Evolutionary conservation across 2,888 invertebrate genomes (phyloP).

Genomic region (Leptopilina syphax): DNA sequence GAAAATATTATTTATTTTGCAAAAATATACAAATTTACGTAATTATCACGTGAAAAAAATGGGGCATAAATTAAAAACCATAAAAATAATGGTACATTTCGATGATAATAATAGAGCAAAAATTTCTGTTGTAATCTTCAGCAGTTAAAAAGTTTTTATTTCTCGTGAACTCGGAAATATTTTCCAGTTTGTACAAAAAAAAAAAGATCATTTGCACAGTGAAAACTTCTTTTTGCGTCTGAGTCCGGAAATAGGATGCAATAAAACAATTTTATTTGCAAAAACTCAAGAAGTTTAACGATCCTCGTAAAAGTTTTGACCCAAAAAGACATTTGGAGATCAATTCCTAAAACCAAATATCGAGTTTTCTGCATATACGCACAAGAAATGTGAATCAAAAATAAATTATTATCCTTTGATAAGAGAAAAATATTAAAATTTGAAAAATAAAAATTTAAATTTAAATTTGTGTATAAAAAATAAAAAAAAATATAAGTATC

Average conservation of each 20-base stretch:
- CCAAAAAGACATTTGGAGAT: neutral
- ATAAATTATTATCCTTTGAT: too few relatives aligned
- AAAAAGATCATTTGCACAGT: neutral
- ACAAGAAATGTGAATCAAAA: too few relatives aligned
- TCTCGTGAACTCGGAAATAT: neutral
- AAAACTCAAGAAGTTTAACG: conserved; percentile 21
- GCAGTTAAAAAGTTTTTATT: neutral
- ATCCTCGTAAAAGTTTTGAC: conserved; percentile 5
- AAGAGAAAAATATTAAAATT: too few relatives aligned
- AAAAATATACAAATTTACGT: too few relatives aligned
- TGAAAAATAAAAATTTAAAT: too few relatives aligned
- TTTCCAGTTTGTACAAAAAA: neutral
- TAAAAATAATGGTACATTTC: too few relatives aligned
- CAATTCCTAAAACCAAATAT: neutral
- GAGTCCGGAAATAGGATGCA: neutral
- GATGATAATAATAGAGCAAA: too few relatives aligned
- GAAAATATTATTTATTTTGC: too few relatives aligned
- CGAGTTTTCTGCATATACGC: neutral
- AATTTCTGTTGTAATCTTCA: neutral
- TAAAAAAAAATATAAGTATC: too few relatives aligned
- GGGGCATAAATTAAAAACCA: too few relatives aligned
- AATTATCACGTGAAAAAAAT: too few relatives aligned
- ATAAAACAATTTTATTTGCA: conserved; percentile 25
- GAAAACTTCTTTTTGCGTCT: neutral
- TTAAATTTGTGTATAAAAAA: too few relatives aligned